phyloP scores from a whole-genome alignment of 2,797 vertebrate species.

The Acrossocheilus wenchowensis region DNA sequence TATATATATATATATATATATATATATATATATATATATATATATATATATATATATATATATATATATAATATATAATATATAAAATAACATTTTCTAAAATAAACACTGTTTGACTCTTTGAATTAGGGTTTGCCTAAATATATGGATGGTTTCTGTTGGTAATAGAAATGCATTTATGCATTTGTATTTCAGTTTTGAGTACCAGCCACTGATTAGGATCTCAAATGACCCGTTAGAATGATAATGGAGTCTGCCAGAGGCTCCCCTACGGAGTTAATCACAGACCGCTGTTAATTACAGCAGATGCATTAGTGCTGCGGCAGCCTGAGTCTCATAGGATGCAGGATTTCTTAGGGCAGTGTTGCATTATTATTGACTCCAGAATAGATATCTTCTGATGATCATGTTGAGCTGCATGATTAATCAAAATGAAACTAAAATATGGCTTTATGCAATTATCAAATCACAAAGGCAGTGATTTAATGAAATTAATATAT shows the following conservation, averaged over 20 bases:
- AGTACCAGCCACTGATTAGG: neutral
- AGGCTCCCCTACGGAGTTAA: slow-evolving; percentile 65
- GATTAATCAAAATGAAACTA: neutral
- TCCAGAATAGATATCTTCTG: neutral
- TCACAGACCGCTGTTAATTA: slow-evolving; percentile 77
- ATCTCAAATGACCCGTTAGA: slow-evolving; percentile 20
- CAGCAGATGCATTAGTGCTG: slow-evolving; percentile 68
- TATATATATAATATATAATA: no score
- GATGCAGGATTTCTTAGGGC: slow-evolving; percentile 42
- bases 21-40: no score
- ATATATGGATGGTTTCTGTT: neutral
- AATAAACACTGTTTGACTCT: neutral
- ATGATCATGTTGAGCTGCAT: neutral
- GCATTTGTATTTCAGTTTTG: slow-evolving; percentile 24
- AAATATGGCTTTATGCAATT: neutral
- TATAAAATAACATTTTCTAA: no score
- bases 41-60: no score
- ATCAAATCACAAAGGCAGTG: neutral
- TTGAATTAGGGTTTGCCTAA: neutral
- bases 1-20: no score
- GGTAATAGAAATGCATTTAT: neutral
- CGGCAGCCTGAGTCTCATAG: slow-evolving; percentile 69
- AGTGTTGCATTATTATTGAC: neutral
- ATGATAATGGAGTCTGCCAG: slow-evolving; percentile 34
- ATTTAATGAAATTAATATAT: neutral